These are phyloP conservation scores for Corythaeola cristata DNA, from an alignment of 2,113 vertebrate genomes.

Conservation along the genomic window DNA sequence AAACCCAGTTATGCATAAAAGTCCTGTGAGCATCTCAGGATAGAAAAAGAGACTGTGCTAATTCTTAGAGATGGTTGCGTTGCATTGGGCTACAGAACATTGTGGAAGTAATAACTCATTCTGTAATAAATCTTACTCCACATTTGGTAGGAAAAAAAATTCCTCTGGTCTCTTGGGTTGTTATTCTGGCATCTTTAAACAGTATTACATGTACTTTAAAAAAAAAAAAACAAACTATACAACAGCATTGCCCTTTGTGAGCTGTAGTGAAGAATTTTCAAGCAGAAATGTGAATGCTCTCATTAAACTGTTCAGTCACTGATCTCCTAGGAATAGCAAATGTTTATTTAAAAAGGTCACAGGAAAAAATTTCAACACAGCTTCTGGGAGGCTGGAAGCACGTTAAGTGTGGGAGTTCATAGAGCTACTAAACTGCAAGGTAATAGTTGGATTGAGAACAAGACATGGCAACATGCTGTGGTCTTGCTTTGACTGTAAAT, in stretches of 20 bases:
- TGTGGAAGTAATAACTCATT: not conserved
- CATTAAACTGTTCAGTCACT: slow-evolving; percentile 33
- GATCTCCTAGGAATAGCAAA: slow-evolving; percentile 46
- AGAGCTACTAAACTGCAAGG: slow-evolving; percentile 31
- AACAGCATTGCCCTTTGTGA: not conserved
- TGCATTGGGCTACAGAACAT: not conserved
- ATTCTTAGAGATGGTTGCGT: not conserved
- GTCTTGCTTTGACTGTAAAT: slow-evolving; percentile 45
- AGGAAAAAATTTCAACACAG: not conserved
- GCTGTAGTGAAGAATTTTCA: slow-evolving; percentile 3
- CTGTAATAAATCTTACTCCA: not conserved
- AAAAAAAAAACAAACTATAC: not conserved
- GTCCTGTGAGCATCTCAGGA: not conserved
- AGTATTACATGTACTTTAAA: not conserved
- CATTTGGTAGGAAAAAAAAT: not conserved
- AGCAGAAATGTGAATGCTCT: slow-evolving; percentile 8
- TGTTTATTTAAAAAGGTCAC: slow-evolving; percentile 53
- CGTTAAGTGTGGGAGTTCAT: slow-evolving; percentile 21
- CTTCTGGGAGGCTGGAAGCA: slow-evolving; percentile 41
- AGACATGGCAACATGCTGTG: not conserved
- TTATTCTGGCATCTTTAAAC: not conserved
- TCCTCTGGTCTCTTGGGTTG: not conserved
- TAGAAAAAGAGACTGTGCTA: not conserved
- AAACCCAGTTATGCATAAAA: not conserved
- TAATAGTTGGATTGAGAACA: slow-evolving; percentile 31